Base-by-base conservation (phyloP, 2,113 vertebrate genomes). In the Pardalotus punctatus region DNA sequence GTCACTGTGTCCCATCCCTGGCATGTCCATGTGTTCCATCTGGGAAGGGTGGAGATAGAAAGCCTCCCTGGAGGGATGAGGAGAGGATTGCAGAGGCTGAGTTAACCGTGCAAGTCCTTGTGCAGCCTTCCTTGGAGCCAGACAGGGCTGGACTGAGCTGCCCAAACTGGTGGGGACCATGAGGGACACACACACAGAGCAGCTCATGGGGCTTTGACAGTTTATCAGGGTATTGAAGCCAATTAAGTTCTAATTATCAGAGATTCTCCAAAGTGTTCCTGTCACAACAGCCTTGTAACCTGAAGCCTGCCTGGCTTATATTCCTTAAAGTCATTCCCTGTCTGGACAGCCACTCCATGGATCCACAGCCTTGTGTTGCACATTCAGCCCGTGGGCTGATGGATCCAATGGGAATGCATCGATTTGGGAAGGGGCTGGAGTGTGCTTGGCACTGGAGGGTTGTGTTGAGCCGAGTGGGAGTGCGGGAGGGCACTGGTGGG, bases 171-270 rank as follows among this genome's bases (percentile, higher is more conserved):
- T 54, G 61, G 45, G 48, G 48, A 65, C 70, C 66, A 0, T 2
- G 15, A 65, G 69, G 60, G 85, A 86, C 92, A 71, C 69, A n/a
- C 33, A 29, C 31, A 65, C 38, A 40, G 67, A 74, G 60, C 73
- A 29, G 21, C 76, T 64, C 8, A 3, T 21, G 45, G 31, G 56
- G 78, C 61, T 61, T 42, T 43, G 64, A 23, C 70, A 64, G 28
- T 64, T 90, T 62, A 60, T 57, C 38, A 11, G 18, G 76, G 54
- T n/a, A 25, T 31, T 76, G 54, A 65, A 73, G 69, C 57, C 95
- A 93, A 90, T 91, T 79, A 93, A 88, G 60, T 70, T 35, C 71
- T 86, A 90, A 94, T 93, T 95, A 90, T 65, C 45, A 58, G n/a
- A 92, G 92, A 78, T 54, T 51, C 79, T 91, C 84, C 89, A 31